phyloP scores from a whole-genome alignment of 2,888 invertebrate genomes.

The Drosophila robusta region DNA sequence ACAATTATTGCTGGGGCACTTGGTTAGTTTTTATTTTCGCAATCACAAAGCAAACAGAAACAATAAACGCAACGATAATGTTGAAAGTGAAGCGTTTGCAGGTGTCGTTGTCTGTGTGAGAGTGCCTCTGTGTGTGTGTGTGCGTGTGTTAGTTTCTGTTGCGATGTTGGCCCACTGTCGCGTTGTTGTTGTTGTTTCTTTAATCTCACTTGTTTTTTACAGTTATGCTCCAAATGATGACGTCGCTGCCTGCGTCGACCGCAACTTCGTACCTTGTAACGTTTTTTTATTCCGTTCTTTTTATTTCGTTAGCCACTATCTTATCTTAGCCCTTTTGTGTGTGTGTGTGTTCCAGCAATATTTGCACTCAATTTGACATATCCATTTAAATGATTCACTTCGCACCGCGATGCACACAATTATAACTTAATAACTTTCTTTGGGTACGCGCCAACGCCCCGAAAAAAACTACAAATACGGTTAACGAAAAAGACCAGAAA shows the following conservation, averaged over 20 bases:
- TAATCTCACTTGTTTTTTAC: slow-evolving; percentile 75
- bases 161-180: slow-evolving; percentile 58
- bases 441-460: slow-evolving; percentile 69
- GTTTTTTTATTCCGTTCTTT: slow-evolving; percentile 4
- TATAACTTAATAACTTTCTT: slow-evolving; percentile 65
- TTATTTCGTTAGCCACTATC: slow-evolving; percentile 51
- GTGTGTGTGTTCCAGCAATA: not conserved
- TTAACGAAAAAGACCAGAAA: slow-evolving; percentile 49
- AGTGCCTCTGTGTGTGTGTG: slow-evolving; percentile 24
- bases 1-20: slow-evolving; percentile 28
- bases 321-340: slow-evolving; percentile 43
- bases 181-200: slow-evolving; percentile 36
- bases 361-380: slow-evolving; percentile 34
- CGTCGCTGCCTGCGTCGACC: slow-evolving; percentile 49
- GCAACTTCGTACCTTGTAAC: slow-evolving; percentile 20
- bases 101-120: slow-evolving; percentile 46
- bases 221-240: slow-evolving; percentile 74
- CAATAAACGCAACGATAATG: slow-evolving; percentile 76
- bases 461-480: slow-evolving; percentile 61
- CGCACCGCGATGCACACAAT: slow-evolving; percentile 1
- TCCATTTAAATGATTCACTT: slow-evolving; percentile 25
- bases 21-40: slow-evolving; percentile 61
- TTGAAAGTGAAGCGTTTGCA: slow-evolving; percentile 77
- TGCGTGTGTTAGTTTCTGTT: slow-evolving; percentile 15
- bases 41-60: slow-evolving; percentile 72